These are phyloP conservation scores for Apocrypta bakeri DNA, from an alignment of 1,140 invertebrate genomes.

Conservation along the genomic window DNA sequence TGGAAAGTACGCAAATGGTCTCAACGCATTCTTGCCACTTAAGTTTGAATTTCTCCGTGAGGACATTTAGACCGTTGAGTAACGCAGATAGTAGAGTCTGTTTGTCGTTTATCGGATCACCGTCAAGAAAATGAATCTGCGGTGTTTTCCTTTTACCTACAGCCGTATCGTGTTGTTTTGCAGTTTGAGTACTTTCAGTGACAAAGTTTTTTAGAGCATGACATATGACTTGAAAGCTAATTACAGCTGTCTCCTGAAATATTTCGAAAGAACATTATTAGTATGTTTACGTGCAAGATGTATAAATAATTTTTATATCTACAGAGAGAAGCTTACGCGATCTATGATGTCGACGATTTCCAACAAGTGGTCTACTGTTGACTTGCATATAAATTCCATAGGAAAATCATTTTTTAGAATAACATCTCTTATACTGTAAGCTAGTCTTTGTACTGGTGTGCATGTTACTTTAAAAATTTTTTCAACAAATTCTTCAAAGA, in stretches of 20 bases:
- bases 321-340: conserved; percentile 73
- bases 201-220: conserved; percentile 79
- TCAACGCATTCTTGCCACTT: conserved; percentile 84
- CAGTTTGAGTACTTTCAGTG: conserved; percentile 2
- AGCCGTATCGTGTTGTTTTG: conserved; percentile 41
- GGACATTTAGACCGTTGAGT: conserved; percentile 77
- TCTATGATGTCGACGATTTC: conserved; percentile 78
- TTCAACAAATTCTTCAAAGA: conserved; percentile 78
- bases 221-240: conserved; percentile 82
- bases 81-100: conserved; percentile 76
- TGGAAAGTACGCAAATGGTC: conserved; percentile 77
- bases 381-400: conserved; percentile 70
- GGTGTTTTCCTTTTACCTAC: background rate
- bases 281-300: conserved; percentile 4
- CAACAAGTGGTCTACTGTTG: conserved; percentile 70
- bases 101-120: conserved; percentile 68
- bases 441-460: conserved; percentile 78
- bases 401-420: conserved; percentile 64
- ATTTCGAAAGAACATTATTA: conserved; percentile 58
- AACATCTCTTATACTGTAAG: conserved; percentile 77
- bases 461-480: conserved; percentile 79
- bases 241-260: conserved; percentile 79
- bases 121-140: conserved; percentile 58
- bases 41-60: conserved; percentile 82
- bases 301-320: background rate